Evolutionary conservation across 2,797 vertebrate genomes (phyloP).

Genomic region (Gadopsis bispinosus): DNA sequence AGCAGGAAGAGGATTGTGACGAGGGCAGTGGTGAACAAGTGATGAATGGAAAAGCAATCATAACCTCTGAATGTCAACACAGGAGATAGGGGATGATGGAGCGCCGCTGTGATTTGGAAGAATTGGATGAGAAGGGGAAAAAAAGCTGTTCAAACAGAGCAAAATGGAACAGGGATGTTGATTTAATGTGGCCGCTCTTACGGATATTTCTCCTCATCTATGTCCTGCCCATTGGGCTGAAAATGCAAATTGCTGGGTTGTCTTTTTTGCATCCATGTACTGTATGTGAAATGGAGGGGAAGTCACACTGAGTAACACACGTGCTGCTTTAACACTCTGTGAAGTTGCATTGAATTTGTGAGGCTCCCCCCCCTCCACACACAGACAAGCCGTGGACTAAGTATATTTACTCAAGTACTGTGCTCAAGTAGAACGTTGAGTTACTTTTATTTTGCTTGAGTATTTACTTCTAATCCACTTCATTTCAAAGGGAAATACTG

Average conservation of each 20-base stretch:
- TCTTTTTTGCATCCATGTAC: conserved; percentile 61
- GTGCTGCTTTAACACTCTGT: neutral
- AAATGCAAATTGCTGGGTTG: conserved; percentile 58
- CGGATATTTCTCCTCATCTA: conserved; percentile 56
- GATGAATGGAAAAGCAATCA: conserved; percentile 50
- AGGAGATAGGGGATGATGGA: conserved; percentile 43
- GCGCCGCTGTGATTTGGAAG: conserved; percentile 20
- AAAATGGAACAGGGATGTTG: conserved; percentile 16
- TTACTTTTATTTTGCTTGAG: no score
- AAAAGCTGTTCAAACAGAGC: conserved; percentile 34
- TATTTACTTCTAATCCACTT: no score
- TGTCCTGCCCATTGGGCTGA: conserved; percentile 49
- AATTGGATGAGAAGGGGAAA: conserved; percentile 6
- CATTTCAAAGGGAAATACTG: no score
- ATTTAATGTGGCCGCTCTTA: conserved; percentile 48
- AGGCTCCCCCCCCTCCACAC: no score
- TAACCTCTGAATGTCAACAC: conserved; percentile 17
- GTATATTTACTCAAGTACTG: no score
- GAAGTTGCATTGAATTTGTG: no score
- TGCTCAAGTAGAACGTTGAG: no score
- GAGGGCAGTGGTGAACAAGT: conserved; percentile 27
- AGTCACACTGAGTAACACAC: conserved; percentile 11
- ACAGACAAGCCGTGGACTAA: no score
- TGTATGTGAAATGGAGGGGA: conserved; percentile 39
- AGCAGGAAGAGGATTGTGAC: conserved; percentile 7